Evolutionary conservation across 2,888 invertebrate species (phyloP), one percentile per base, ranked within the genome.

Genomic region (Lapara coniferarum): DNA sequence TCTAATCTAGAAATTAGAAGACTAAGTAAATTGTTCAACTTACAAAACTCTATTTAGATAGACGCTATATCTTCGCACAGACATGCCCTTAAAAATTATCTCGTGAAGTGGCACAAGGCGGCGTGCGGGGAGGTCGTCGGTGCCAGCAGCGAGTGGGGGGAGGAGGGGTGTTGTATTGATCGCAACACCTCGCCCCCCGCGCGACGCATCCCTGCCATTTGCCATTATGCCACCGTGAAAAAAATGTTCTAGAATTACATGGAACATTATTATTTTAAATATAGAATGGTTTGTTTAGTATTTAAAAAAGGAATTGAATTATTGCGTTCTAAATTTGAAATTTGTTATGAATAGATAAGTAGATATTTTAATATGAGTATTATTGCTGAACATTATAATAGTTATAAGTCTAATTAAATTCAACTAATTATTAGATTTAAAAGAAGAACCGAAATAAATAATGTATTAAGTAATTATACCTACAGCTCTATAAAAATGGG

Each of bases 91-190:
- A 63, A 63, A 63, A 63, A 63, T 63, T 73, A 74, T 75, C 75
- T 72, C 69, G 70, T 73, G 70, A 71, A 68, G 73, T 73, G 70
- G 71, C 71, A 66, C 67, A 67, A 72, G 67, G 70, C 71, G 77
- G 73, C 19, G 74, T 70, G 74, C 70, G 75, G 74, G 75, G 78
- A 81, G 77, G 82, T 80, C 74, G 76, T 66, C 53, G 71, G 75
- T 13, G 63, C 75, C 78, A 78, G 74, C 66, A 71, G 73, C 70
- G 73, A 77, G n/a, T n/a, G 73, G 73, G 69, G 74, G 76, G 80
- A 74, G 76, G 79, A 79, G 77, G 76, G 72, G 72, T 71, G 69
- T 73, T 44, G 87, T 89, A 88, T 88, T 87, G 89, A 89, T 89
- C 89, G 86, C 77, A 74, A 69, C 79, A 59, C 80, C 71, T 73